phyloP scores from a whole-genome alignment of 2,797 vertebrate genomes.

The Taenioides sp. region DNA sequence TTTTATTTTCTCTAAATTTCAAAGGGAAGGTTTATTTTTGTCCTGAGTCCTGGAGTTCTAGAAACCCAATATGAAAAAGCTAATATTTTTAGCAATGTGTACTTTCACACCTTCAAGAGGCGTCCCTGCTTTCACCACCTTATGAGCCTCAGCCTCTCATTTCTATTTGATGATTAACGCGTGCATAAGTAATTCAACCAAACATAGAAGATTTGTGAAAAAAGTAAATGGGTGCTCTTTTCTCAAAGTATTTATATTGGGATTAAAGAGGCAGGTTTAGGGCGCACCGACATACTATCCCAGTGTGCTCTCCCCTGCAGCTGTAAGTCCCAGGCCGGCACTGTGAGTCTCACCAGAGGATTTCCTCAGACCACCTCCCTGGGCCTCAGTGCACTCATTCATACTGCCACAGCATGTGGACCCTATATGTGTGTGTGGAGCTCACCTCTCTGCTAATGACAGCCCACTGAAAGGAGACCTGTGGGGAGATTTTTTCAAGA shows the following conservation, averaged over 20 bases:
- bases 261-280: constrained; percentile 64
- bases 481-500: constrained; percentile 80
- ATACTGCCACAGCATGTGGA: constrained; percentile 55
- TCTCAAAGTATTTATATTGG: constrained; percentile 63
- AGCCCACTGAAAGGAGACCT: constrained; percentile 76
- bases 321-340: constrained; percentile 61
- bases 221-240: constrained; percentile 54
- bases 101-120: constrained; percentile 7
- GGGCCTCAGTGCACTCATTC: constrained; percentile 74
- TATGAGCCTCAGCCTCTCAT: constrained; percentile 28
- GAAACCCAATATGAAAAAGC: constrained; percentile 2
- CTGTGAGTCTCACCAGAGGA: constrained; percentile 78
- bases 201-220: constrained; percentile 58
- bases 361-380: constrained; percentile 71
- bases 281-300: constrained; percentile 54
- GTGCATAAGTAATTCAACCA: constrained; percentile 53
- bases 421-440: constrained; percentile 31
- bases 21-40: not conserved
- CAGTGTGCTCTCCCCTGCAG: constrained; percentile 59
- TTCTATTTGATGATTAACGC: constrained; percentile 57
- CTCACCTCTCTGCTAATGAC: constrained; percentile 73
- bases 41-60: not conserved
- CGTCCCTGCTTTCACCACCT: constrained; percentile 5
- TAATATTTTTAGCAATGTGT: constrained; percentile 20
- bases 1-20: not conserved